Evolutionary conservation across 2,113 vertebrate species (phyloP), one percentile per base, ranked within the genome.

Genomic region (Gnathonemus longibarbis): DNA sequence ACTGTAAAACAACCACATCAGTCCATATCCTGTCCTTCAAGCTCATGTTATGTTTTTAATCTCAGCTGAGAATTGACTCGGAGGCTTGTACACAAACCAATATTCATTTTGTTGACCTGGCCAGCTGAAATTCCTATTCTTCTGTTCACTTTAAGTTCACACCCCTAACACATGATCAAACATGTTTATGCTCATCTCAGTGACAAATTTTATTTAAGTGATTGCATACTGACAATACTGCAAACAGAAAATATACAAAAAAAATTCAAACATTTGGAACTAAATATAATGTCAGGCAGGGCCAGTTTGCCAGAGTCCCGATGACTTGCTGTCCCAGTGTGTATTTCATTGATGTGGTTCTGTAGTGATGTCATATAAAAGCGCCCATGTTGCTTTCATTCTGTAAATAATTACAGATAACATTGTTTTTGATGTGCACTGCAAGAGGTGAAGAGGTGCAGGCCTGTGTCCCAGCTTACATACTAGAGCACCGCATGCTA

Each of bases 191-290:
- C 17, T 80, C 35, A 42, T 7, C 35, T 95, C 94, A 94, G 94
- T 90, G 94, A 94, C 92, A 92, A 89, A 89, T 95, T 95, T 96
- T 95, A 96, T 95, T 96, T 95, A 89, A 95, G 90, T 94, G 91
- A 92, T 92, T 88, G 93, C 88, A 94, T 95, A 45, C 83, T 66
- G 89, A 86, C 93, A 91, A 92, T 94, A 93, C 93, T 93, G 94
- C 88, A 92, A 95, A 93, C 94, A 94, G 95, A 95, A 94, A 93
- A 93, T 93, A 94, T 17, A 39, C 35, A 80, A 39, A 39, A 92
- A 15, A 91, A 94, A 93, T 91, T 92, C 89, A 92, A 93, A 94
- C 89, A 92, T 94, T 89, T 93, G 94, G 93, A 94, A 91, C 92
- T 91, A 93, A 93, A 58, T 45, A 42, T 21, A 90, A 62, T 21